Evolutionary conservation across 2,888 invertebrate species (phyloP).

Genomic region (Microplitis manilae): DNA sequence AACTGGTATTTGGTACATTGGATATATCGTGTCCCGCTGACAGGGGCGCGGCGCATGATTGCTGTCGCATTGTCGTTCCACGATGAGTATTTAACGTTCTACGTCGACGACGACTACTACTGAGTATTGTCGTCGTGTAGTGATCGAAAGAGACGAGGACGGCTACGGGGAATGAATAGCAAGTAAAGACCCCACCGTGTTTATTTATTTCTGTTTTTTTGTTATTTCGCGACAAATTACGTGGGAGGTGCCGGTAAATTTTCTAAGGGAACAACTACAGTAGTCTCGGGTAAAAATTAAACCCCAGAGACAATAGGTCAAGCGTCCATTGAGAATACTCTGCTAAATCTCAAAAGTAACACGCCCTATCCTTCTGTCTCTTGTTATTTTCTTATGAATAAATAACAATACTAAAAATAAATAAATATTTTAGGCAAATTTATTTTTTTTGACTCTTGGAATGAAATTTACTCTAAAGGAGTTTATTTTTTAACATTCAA

Average conservation of each 20-base stretch:
- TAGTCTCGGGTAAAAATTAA: constrained; percentile 64
- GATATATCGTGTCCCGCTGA: constrained; percentile 59
- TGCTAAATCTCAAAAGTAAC: constrained; percentile 45
- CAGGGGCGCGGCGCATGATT: constrained; percentile 70
- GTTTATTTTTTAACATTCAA: too few relatives aligned
- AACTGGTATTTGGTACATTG: constrained; percentile 21
- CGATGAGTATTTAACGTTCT: constrained; percentile 47
- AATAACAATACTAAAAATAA: too few relatives aligned
- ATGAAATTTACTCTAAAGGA: too few relatives aligned
- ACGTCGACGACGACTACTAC: constrained; percentile 47
- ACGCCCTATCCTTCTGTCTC: constrained; percentile 65
- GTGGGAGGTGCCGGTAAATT: constrained; percentile 57
- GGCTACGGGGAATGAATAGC: constrained; percentile 31
- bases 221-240: constrained; percentile 51
- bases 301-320: constrained; percentile 70
- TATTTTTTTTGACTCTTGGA: neutral
- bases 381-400: constrained; percentile 19
- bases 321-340: constrained; percentile 64
- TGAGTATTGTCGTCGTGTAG: constrained; percentile 47
- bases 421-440: too few relatives aligned
- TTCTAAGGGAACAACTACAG: constrained; percentile 41
- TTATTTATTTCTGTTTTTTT: constrained; percentile 42
- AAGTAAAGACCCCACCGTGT: constrained; percentile 44
- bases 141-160: constrained; percentile 11
- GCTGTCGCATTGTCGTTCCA: constrained; percentile 69